Base-by-base conservation (phyloP, 2,113 vertebrate species). In the Ranitomeya imitator region DNA sequence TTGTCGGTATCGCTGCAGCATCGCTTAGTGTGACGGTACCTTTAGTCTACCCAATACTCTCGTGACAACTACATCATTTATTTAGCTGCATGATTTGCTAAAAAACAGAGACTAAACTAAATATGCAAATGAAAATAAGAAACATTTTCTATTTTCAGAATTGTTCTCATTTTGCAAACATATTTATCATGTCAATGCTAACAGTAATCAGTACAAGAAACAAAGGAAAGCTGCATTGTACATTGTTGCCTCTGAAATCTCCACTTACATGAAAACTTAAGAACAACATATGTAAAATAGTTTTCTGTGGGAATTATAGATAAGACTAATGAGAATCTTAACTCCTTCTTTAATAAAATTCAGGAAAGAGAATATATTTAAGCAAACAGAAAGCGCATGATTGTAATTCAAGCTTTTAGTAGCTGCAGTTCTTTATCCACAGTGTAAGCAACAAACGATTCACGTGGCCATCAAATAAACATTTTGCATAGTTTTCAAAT, bases 271-370 rank as follows among this genome's bases (percentile, higher is more conserved):
- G 11, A 21, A 57, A 21, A 55, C 77, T 79, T 80, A 80, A 60
- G 52, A 57, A 59, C 60, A 80, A 59, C 55, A 59, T 60, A 26
- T 76, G 73, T 52, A 76, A 76, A 76, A 52, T 51, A 51, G 73
- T 80, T 80, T 80, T 59, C 78, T 59, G 55, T 31, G 23, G 78
- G 54, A 59, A 31, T 80, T 80, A 26, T 80, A 80, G 21, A 26
- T 80, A 57, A 80, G 78, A 55, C 78, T 80, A 59, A 80, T 80
- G 23, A 80, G 52, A 52, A 79, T 79, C 12, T 26, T 80, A 80
- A 80, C 60, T 80, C 78, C 23, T 80, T 59, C 55, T 10, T 80
- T 57, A 26, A 76, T 52, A 76, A 59, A 26, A 80, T 59, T 31
- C 78, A 31, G 55, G 59, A 60, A 60, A 9, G 21, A 55, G 77